phyloP scores from a whole-genome alignment of 2,113 vertebrate species.

The Rhynchomys soricoides region DNA sequence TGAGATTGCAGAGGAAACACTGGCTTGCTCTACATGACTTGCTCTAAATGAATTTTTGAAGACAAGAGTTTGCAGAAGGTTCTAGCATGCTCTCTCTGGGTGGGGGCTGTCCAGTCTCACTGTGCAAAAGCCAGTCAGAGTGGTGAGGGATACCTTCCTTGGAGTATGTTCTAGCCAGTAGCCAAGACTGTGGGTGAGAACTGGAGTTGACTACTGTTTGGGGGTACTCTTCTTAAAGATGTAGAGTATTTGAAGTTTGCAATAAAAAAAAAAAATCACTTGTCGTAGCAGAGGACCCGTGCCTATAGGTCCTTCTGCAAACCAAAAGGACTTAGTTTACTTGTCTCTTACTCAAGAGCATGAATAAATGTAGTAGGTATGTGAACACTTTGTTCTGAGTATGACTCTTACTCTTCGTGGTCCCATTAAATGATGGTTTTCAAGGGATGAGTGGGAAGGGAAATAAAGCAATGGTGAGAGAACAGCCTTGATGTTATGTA shows the following conservation, averaged over 20 bases:
- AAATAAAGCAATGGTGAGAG: not conserved
- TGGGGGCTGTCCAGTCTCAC: not conserved
- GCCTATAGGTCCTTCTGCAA: conserved; percentile 16
- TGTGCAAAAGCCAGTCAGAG: not conserved
- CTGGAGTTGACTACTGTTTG: not conserved
- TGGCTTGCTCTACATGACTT: not conserved
- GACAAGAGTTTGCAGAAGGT: not conserved
- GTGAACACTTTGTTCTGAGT: conserved; percentile 57
- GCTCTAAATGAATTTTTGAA: not conserved
- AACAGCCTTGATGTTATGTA: not conserved
- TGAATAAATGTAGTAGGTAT: conserved; percentile 25
- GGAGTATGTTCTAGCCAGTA: not conserved
- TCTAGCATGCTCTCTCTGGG: not conserved
- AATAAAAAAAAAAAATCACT: not conserved
- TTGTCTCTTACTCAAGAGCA: not conserved
- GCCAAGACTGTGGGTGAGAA: not conserved
- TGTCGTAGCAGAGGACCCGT: conserved; percentile 19
- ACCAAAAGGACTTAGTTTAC: not conserved
- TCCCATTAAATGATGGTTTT: not conserved
- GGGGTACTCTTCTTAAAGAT: conserved; percentile 7
- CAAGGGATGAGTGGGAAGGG: not conserved
- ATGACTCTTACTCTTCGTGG: conserved; percentile 13
- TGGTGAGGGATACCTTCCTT: not conserved
- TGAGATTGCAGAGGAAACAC: not conserved
- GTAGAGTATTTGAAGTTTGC: conserved; percentile 14